Base-by-base conservation (phyloP, 2,888 invertebrate species). In the Thelaira solivaga region DNA sequence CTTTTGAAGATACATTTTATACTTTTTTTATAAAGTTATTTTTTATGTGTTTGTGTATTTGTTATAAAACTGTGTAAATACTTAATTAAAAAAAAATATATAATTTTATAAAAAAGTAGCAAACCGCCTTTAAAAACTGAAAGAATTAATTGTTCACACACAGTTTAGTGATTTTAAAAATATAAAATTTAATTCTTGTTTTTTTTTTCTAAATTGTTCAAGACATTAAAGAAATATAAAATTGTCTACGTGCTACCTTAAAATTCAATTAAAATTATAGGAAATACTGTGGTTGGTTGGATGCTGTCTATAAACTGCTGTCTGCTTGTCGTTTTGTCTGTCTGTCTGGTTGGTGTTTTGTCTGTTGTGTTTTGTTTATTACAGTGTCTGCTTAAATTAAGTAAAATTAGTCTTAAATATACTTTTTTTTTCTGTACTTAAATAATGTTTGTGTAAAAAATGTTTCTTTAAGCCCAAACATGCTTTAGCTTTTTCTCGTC, bases 171-270 rank as follows among this genome's bases (percentile, higher is more conserved):
- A 11, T 13, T 34, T 34, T 34, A 26, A 26, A 26, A 26, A 26
- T 5, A 26, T 6, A 5, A 10, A 2, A 34, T 34, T 8, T 8
- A 36, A n/a, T 36, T 36, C n/a, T 39, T 39, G 36, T 39, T 39
- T 13, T 6, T 13, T 39, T 39, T 5, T 16, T 13, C 16, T 6
- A 16, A 39, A 39, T n/a, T 13, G 13, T 39, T 16, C 4, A 13
- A 16, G 45, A 64, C 39, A 39, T 11, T 31, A 39, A 62, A 62
- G 6, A 11, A 41, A 39, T 34, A 34, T 13, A 61, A 67, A 34
- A 51, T 59, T 36, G 34, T 31, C 61, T 68, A 68, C 67, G 68
- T 68, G 68, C 62, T 68, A 75, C 61, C 53, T 62, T 68, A 55
- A 61, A 61, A 59, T 61, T 53, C 16, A 55, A 45, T 20, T 20